Evolutionary conservation across 2,113 vertebrate species (phyloP).

Genomic region (Rynchops niger): DNA sequence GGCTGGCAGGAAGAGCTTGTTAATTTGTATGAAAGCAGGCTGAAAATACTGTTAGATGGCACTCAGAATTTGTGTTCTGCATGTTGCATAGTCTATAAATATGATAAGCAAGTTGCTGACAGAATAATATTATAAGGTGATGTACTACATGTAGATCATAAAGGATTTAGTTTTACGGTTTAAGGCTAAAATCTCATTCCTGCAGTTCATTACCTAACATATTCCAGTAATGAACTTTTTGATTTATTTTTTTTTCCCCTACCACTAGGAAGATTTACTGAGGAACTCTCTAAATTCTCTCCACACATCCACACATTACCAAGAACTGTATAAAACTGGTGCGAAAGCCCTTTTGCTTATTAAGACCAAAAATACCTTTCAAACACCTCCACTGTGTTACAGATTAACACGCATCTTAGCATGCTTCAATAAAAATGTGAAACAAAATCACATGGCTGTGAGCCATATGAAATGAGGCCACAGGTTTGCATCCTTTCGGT

Average conservation of each 20-base stretch:
- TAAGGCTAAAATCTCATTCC: slow-evolving; percentile 74
- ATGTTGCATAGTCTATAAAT: slow-evolving; percentile 61
- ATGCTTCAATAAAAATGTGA: slow-evolving; percentile 1
- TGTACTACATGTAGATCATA: slow-evolving; percentile 72
- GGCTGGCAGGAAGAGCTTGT: neutral
- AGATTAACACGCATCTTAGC: slow-evolving; percentile 24
- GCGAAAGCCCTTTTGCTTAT: slow-evolving; percentile 9
- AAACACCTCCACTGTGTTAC: neutral
- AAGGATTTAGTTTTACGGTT: slow-evolving; percentile 71
- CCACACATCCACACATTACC: slow-evolving; percentile 49
- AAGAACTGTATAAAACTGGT: slow-evolving; percentile 44
- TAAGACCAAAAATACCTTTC: slow-evolving; percentile 49
- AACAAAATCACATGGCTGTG: slow-evolving; percentile 3
- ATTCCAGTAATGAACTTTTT: slow-evolving; percentile 71
- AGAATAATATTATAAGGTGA: slow-evolving; percentile 70
- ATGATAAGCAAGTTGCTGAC: slow-evolving; percentile 72
- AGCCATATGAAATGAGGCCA: slow-evolving; percentile 18
- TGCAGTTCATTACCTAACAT: slow-evolving; percentile 64
- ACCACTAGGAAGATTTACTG: slow-evolving; percentile 68
- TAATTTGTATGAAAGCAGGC: neutral
- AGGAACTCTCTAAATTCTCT: slow-evolving; percentile 68
- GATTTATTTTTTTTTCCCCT: slow-evolving; percentile 7
- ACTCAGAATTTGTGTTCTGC: slow-evolving; percentile 57
- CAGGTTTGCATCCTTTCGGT: neutral
- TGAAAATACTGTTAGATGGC: slow-evolving; percentile 45